A percentile compares a stretch with the other conserved stretches of the same genome.
Evolutionary conservation across 2,113 vertebrate species (phyloP).

Genomic region (Zeus faber): DNA sequence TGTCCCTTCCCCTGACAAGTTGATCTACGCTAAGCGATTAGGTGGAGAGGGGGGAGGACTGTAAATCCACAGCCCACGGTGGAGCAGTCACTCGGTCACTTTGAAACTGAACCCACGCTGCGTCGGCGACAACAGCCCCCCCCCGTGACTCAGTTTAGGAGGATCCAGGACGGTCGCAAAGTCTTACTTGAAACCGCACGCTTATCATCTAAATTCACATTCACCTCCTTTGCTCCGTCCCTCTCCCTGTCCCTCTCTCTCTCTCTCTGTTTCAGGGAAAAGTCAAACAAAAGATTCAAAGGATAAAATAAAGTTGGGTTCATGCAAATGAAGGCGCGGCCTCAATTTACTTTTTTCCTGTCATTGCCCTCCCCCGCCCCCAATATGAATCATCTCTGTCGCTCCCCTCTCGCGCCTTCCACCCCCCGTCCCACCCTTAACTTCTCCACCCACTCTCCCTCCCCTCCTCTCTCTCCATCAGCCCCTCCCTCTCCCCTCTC

Average conservation of each 20-base stretch:
- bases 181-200: background rate
- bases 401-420: too few species aligned
- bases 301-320: too few species aligned
- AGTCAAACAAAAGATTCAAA: too few species aligned
- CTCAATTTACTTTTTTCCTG: too few species aligned
- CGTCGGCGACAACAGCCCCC: background rate
- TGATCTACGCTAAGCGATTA: conserved; percentile 45
- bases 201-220: background rate
- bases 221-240: background rate
- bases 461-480: too few species aligned
- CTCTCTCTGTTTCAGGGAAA: background rate
- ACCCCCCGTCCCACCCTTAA: too few species aligned
- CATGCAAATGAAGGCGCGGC: too few species aligned
- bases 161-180: background rate
- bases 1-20: conserved; percentile 6
- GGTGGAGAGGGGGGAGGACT: conserved; percentile 19
- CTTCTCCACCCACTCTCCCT: too few species aligned
- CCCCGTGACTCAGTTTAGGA: background rate
- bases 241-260: background rate
- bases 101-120: conserved; percentile 5
- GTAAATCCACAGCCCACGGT: conserved; percentile 38
- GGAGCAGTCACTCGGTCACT: conserved; percentile 36
- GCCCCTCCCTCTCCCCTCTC: too few species aligned
- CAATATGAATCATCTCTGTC: too few species aligned
- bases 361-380: too few species aligned